A percentile compares a stretch with the other conserved stretches of the same genome.
Conservation (phyloP, 2,888 invertebrate genomes). For the Spisula subtruncata region DNA sequence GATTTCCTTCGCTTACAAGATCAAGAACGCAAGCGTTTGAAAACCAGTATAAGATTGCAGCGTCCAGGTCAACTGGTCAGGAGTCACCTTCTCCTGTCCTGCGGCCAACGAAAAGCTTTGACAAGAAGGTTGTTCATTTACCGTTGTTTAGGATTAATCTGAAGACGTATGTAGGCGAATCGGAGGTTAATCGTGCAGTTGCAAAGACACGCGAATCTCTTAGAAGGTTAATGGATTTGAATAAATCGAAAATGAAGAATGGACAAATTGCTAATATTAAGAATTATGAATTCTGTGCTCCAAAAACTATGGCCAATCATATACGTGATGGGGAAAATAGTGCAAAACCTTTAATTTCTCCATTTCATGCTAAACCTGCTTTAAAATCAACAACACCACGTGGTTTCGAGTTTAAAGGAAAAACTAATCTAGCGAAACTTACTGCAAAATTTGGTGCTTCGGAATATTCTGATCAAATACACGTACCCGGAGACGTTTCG, state of each 20-base stretch:
- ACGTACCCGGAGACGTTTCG: not conserved
- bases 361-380: conserved; percentile 64
- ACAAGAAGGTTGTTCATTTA: conserved; percentile 68
- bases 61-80: conserved; percentile 59
- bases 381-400: conserved; percentile 37
- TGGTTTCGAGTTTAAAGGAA: conserved; percentile 11
- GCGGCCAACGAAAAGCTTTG: conserved; percentile 46
- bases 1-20: conserved; percentile 41
- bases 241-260: conserved; percentile 62
- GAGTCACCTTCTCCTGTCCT: conserved; percentile 54
- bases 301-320: conserved; percentile 15
- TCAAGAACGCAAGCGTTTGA: conserved; percentile 68
- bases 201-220: conserved; percentile 69
- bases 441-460: not conserved
- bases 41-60: conserved; percentile 66
- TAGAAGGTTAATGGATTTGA: conserved; percentile 66
- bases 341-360: conserved; percentile 38
- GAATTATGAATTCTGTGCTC: conserved; percentile 69
- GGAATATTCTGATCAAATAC: not conserved
- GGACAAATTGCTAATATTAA: conserved; percentile 69
- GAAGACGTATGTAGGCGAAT: conserved; percentile 63
- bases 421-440: not conserved
- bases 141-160: conserved; percentile 71
- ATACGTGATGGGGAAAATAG: conserved; percentile 4
- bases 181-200: conserved; percentile 65